Evolutionary conservation across 2,888 invertebrate genomes (phyloP).

Genomic region (Ochropleura plecta): DNA sequence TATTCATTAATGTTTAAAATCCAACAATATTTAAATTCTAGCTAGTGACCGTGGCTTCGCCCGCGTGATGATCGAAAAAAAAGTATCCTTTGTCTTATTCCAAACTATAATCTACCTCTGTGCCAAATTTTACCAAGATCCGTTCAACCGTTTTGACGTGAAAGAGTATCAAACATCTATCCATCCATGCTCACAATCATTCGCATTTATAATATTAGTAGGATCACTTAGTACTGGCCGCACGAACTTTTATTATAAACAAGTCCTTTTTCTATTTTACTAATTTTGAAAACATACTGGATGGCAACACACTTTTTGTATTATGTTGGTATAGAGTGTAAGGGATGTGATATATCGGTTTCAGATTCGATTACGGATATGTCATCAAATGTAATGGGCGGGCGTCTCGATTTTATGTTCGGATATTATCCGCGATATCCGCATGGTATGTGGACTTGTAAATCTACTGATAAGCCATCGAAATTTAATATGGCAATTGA

Average conservation of each 20-base stretch:
- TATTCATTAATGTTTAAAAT: no score
- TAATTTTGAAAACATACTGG: slow-evolving; percentile 1
- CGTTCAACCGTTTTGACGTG: no score
- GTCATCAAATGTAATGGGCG: slow-evolving; percentile 59
- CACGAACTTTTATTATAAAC: not conserved
- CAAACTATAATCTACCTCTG: no score
- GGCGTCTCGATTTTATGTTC: slow-evolving; percentile 52
- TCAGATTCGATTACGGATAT: slow-evolving; percentile 63
- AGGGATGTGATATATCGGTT: slow-evolving; percentile 48
- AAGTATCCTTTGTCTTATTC: no score
- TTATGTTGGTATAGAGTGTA: not conserved
- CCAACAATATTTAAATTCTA: no score
- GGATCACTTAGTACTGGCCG: not conserved
- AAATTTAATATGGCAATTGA: slow-evolving; percentile 27
- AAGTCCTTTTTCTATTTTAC: not conserved
- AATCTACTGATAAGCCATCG: slow-evolving; percentile 46
- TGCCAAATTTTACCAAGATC: no score
- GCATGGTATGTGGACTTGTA: slow-evolving; percentile 35
- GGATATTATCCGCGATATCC: slow-evolving; percentile 46
- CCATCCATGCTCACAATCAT: no score
- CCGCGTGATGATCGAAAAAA: no score
- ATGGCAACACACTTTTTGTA: not conserved
- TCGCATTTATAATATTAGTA: no score
- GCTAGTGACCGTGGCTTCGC: no score
- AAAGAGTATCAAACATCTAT: no score